These are phyloP conservation scores for Sylvietta virens DNA, from an alignment of 2,113 vertebrate genomes.

Conservation along the genomic window DNA sequence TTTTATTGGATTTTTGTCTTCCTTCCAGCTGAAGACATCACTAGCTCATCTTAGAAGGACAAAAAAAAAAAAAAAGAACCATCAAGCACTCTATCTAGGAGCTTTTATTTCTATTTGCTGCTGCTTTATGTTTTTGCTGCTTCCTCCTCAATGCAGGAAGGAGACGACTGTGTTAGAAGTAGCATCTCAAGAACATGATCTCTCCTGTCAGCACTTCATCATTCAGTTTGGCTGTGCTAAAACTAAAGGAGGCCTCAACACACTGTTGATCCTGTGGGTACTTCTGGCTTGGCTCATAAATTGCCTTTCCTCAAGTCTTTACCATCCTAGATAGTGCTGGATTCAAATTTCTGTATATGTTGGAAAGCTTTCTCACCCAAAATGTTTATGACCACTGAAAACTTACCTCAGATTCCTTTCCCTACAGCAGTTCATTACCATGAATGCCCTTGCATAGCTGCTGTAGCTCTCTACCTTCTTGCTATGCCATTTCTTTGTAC, in stretches of 20 bases:
- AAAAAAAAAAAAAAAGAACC: not conserved
- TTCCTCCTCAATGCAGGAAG: not conserved
- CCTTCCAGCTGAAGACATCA: not conserved
- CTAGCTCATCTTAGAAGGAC: not conserved
- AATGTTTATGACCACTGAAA: not conserved
- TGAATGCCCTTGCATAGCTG: not conserved
- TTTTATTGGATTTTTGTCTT: not conserved
- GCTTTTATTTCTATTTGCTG: not conserved
- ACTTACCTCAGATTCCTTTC: not conserved
- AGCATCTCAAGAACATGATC: not conserved
- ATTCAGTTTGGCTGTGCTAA: not conserved
- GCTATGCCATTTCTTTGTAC: not conserved
- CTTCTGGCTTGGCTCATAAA: conserved; percentile 9
- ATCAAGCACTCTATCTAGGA: not conserved
- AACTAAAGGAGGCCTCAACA: not conserved
- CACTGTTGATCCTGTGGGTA: not conserved
- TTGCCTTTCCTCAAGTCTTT: not conserved
- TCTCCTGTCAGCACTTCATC: not conserved
- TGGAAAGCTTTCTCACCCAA: not conserved
- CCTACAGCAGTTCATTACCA: not conserved
- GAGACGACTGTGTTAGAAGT: not conserved
- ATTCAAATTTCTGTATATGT: not conserved
- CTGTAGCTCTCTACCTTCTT: not conserved
- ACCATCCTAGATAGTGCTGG: not conserved
- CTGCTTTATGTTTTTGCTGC: not conserved